Evolutionary conservation across 2,113 vertebrate genomes (phyloP).

Genomic region (Gambusia affinis): DNA sequence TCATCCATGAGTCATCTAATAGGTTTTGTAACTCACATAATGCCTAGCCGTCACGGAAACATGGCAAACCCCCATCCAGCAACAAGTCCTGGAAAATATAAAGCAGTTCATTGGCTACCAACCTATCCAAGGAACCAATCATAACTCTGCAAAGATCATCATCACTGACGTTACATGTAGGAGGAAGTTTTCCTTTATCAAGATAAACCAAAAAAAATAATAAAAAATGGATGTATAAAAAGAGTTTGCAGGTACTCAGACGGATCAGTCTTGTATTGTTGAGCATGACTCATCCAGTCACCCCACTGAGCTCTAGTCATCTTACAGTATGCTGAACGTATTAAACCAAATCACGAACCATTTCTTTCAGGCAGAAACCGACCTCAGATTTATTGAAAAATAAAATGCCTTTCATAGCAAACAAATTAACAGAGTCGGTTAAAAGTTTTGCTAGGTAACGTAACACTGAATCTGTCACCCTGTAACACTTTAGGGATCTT

Average conservation of each 20-base stretch:
- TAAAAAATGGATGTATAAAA: background rate
- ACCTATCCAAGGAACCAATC: slow-evolving; percentile 32
- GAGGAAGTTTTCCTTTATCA: slow-evolving; percentile 3
- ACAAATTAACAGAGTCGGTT: background rate
- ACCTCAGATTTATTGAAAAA: slow-evolving; percentile 15
- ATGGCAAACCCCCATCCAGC: slow-evolving; percentile 51
- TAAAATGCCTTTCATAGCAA: background rate
- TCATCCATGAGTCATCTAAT: slow-evolving; percentile 50
- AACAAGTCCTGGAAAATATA: slow-evolving; percentile 54
- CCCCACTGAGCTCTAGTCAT: background rate
- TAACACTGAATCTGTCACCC: slow-evolving; percentile 6
- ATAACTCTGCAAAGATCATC: background rate
- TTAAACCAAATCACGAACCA: slow-evolving; percentile 13
- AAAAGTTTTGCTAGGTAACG: background rate
- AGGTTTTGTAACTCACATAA: slow-evolving; percentile 40
- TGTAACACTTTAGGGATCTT: slow-evolving; percentile 12
- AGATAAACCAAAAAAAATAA: background rate
- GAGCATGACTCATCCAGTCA: slow-evolving; percentile 42
- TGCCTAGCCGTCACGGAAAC: background rate
- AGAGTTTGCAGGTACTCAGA: background rate
- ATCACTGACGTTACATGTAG: slow-evolving; percentile 26
- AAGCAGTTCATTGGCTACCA: slow-evolving; percentile 43
- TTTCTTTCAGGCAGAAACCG: slow-evolving; percentile 18
- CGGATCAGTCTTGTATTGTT: background rate
- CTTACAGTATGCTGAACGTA: background rate